These are phyloP conservation scores for Scatophagus argus DNA, from an alignment of 2,113 vertebrate species.

Conservation along the genomic window DNA sequence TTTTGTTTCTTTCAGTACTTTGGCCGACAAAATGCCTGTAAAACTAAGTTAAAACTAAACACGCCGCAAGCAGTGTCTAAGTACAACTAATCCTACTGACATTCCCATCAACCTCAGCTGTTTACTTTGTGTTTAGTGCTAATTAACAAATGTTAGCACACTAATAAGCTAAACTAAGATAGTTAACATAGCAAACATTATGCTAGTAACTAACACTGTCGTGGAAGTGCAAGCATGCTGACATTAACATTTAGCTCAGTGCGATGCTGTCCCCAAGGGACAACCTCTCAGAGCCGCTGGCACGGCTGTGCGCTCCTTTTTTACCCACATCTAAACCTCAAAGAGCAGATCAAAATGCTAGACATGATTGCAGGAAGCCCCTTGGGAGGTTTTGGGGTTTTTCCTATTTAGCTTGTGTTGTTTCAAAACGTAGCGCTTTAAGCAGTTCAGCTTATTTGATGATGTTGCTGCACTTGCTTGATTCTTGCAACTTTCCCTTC, in stretches of 20 bases:
- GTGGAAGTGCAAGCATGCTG: background rate
- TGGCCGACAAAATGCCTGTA: too few relatives aligned
- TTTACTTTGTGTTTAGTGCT: background rate
- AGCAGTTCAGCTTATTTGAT: too few relatives aligned
- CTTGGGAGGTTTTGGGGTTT: background rate
- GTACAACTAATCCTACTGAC: background rate
- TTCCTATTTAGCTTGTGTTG: too few relatives aligned
- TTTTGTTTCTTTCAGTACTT: too few relatives aligned
- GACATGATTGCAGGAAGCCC: background rate
- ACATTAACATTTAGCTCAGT: background rate
- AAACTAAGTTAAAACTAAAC: too few relatives aligned
- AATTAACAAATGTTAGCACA: background rate
- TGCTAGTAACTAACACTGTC: background rate
- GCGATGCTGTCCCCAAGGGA: background rate
- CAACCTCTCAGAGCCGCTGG: background rate
- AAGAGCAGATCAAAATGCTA: constrained; percentile 28
- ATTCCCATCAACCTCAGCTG: background rate
- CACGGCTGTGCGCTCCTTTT: background rate
- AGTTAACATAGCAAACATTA: constrained; percentile 3
- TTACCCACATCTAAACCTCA: constrained; percentile 27
- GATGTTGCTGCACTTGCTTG: too few relatives aligned
- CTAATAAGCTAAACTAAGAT: background rate
- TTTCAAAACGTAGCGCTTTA: too few relatives aligned
- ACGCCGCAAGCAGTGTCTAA: background rate
- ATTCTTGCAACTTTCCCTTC: too few relatives aligned